phyloP scores from a whole-genome alignment of 1,140 invertebrate species.

The Aphis craccivora region DNA sequence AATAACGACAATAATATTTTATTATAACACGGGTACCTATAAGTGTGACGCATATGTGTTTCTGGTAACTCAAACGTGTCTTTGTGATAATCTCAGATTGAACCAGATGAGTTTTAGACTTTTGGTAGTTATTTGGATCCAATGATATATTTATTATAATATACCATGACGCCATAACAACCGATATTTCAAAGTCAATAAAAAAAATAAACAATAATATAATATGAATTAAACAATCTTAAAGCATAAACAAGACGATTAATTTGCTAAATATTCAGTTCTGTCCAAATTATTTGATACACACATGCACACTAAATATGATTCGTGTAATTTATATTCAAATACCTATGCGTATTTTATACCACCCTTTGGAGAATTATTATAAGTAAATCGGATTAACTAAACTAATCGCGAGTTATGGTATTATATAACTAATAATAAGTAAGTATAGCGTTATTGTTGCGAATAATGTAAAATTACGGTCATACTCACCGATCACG shows the following conservation, averaged over 20 bases:
- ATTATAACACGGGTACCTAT: background rate
- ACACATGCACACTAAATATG: background rate
- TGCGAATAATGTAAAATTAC: background rate
- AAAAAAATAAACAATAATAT: background rate
- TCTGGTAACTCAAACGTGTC: background rate
- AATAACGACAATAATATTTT: background rate
- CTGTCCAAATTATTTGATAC: background rate
- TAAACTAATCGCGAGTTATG: background rate
- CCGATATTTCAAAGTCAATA: background rate
- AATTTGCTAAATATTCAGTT: background rate
- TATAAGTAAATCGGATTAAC: background rate
- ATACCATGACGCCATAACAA: background rate
- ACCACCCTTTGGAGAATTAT: background rate
- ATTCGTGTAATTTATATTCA: background rate
- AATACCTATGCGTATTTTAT: background rate
- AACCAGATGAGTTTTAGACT: background rate
- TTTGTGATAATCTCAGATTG: background rate
- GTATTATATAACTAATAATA: too few relatives aligned
- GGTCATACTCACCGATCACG: constrained; percentile 75
- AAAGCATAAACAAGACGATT: background rate
- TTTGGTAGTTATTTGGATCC: background rate
- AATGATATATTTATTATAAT: background rate
- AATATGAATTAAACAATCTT: background rate
- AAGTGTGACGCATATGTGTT: background rate
- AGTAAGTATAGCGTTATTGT: background rate